A percentile compares a stretch with the other conserved stretches of the same genome.
phyloP scores from a whole-genome alignment of 2,113 vertebrate species.

The Craseonycteris thonglongyai region DNA sequence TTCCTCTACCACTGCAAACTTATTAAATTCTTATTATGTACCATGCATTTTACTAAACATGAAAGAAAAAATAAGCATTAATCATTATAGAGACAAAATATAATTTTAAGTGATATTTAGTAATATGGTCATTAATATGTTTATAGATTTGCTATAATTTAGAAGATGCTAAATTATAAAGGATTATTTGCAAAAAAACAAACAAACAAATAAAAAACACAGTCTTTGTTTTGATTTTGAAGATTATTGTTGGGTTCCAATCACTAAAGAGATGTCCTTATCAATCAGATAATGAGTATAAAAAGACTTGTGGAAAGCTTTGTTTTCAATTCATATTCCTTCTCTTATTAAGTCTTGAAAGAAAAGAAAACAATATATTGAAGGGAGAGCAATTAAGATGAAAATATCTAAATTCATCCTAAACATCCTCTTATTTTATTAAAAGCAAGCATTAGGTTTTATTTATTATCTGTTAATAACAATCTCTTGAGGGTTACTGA shows the following conservation, averaged over 20 bases:
- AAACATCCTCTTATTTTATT: neutral
- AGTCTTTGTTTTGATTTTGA: neutral
- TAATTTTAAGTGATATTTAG: neutral
- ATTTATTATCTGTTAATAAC: neutral
- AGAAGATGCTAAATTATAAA: constrained; percentile 15
- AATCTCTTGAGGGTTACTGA: constrained; percentile 1
- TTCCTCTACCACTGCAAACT: neutral
- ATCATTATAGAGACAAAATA: neutral
- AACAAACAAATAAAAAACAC: too few relatives aligned
- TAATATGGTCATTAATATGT: neutral
- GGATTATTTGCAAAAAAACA: neutral
- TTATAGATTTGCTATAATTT: neutral
- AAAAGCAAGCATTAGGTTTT: neutral
- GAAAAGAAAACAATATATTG: neutral
- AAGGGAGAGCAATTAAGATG: neutral
- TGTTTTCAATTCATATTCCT: neutral
- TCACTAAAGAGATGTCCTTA: neutral
- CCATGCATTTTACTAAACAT: neutral
- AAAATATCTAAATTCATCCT: neutral
- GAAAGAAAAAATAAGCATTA: neutral
- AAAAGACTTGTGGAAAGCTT: neutral
- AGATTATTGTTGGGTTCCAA: neutral
- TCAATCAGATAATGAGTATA: neutral
- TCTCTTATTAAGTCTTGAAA: neutral
- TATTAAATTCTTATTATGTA: neutral